Evolutionary conservation across 2,797 vertebrate species (phyloP).

Genomic region (Pitangus sulphuratus): DNA sequence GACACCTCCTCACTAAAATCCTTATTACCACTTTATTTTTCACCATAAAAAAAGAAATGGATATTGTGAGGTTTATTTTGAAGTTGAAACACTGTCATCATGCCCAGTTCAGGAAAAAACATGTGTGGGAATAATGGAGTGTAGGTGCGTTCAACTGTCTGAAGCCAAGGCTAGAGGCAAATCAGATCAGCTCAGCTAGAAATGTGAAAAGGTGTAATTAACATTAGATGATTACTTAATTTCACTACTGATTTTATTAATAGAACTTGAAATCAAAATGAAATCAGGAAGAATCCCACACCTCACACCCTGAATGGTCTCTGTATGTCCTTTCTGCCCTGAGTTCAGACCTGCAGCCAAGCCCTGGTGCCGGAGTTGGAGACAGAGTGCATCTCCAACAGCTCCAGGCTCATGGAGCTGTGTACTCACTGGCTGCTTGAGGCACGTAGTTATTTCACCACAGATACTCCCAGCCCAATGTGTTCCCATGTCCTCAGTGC

Average conservation of each 20-base stretch:
- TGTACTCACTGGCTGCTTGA: rapidly evolving
- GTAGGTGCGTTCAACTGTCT: neutral
- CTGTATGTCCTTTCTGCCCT: neutral
- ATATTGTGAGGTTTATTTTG: neutral
- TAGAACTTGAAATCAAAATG: neutral
- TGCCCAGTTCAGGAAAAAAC: neutral
- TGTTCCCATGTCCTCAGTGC: neutral
- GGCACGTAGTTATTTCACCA: neutral
- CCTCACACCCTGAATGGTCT: rapidly evolving
- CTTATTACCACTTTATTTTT: neutral
- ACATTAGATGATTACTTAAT: neutral
- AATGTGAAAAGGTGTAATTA: neutral
- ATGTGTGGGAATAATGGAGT: neutral
- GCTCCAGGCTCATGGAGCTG: neutral
- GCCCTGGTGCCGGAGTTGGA: rapidly evolving
- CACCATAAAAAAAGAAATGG: neutral
- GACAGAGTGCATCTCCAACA: rapidly evolving
- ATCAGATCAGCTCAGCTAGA: neutral
- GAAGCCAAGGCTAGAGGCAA: neutral
- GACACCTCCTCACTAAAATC: neutral
- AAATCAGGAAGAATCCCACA: neutral
- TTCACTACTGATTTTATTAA: neutral
- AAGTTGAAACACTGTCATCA: neutral
- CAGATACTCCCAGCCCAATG: rapidly evolving
- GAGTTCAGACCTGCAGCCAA: neutral